These are phyloP conservation scores for Zoanthus solanderi DNA, from an alignment of 92 coral and sea anemone genomes.

Conservation along the genomic window DNA sequence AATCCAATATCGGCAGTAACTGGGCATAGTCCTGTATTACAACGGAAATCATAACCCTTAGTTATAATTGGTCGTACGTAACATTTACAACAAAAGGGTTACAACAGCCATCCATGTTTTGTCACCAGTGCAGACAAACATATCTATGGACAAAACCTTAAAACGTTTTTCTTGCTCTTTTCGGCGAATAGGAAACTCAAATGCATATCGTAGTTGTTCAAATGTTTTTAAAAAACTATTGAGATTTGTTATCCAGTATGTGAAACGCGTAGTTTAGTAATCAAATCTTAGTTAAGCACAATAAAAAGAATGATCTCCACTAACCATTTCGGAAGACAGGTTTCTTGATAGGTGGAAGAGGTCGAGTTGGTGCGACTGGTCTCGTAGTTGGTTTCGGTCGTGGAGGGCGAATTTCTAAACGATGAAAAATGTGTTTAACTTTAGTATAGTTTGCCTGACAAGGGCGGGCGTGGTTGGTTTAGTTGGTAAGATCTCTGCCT, in stretches of 20 bases:
- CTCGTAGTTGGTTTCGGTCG: background rate
- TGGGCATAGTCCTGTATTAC: slow-evolving; percentile 66
- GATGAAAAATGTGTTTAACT: no score
- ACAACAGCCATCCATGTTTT: background rate
- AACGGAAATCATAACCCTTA: background rate
- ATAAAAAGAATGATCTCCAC: background rate
- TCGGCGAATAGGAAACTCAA: no score
- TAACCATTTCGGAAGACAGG: slow-evolving; percentile 28
- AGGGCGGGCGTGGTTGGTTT: no score
- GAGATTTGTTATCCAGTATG: no score
- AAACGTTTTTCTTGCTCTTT: no score
- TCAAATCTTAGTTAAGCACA: background rate
- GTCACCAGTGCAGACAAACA: no score
- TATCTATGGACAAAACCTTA: no score
- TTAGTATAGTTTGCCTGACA: no score
- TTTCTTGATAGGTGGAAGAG: slow-evolving; percentile 5
- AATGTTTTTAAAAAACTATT: no score
- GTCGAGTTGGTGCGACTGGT: slow-evolving; percentile 24
- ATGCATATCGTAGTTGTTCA: no score
- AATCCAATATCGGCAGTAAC: slow-evolving; percentile 92
- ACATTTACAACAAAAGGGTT: background rate
- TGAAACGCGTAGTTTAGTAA: no score
- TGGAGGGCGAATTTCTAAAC: background rate
- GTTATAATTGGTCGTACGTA: background rate
- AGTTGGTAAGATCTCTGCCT: no score